Evolutionary conservation across 2,113 vertebrate genomes (phyloP).

Genomic region (Chaenocephalus aceratus): DNA sequence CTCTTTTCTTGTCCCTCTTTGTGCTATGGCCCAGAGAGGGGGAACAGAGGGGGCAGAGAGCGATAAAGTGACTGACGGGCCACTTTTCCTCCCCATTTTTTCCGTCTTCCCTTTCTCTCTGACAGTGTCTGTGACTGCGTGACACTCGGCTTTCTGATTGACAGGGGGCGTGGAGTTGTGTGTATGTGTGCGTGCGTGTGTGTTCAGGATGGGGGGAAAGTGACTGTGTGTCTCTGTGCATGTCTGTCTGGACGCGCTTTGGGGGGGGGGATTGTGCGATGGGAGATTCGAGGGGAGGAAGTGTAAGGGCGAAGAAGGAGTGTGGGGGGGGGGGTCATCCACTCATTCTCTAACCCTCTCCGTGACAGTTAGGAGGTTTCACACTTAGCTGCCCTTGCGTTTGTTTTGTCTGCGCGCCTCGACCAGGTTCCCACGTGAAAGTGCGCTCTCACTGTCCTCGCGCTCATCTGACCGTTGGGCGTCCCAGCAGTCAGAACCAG

Average conservation of each 20-base stretch:
- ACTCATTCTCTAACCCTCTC: slow-evolving; percentile 63
- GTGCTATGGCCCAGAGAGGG: slow-evolving; percentile 33
- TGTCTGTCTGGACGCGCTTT: slow-evolving; percentile 77
- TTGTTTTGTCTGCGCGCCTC: slow-evolving; percentile 76
- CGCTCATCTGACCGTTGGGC: slow-evolving; percentile 75
- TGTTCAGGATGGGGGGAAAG: slow-evolving; percentile 1
- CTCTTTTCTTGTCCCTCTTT: slow-evolving; percentile 63
- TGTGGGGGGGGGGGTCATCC: slow-evolving; percentile 23
- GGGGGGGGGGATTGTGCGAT: slow-evolving; percentile 53
- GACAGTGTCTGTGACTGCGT: slow-evolving; percentile 65
- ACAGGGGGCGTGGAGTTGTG: slow-evolving; percentile 73
- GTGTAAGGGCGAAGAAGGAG: slow-evolving; percentile 46
- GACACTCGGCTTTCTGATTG: slow-evolving; percentile 72
- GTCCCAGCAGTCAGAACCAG: slow-evolving; percentile 61
- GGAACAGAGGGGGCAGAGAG: slow-evolving; percentile 51
- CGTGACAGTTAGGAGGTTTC: slow-evolving; percentile 84
- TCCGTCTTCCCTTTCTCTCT: slow-evolving; percentile 45
- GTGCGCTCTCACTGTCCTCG: slow-evolving; percentile 70
- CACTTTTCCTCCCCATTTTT: slow-evolving; percentile 67
- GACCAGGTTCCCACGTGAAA: slow-evolving; percentile 86
- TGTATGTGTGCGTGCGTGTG: slow-evolving; percentile 57
- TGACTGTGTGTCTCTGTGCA: slow-evolving; percentile 62
- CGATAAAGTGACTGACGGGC: slow-evolving; percentile 75
- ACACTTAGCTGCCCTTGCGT: slow-evolving; percentile 80
- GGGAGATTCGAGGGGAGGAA: slow-evolving; percentile 54